phyloP scores from a whole-genome alignment of 2,113 vertebrate species.

The Apodemus speciosus region DNA sequence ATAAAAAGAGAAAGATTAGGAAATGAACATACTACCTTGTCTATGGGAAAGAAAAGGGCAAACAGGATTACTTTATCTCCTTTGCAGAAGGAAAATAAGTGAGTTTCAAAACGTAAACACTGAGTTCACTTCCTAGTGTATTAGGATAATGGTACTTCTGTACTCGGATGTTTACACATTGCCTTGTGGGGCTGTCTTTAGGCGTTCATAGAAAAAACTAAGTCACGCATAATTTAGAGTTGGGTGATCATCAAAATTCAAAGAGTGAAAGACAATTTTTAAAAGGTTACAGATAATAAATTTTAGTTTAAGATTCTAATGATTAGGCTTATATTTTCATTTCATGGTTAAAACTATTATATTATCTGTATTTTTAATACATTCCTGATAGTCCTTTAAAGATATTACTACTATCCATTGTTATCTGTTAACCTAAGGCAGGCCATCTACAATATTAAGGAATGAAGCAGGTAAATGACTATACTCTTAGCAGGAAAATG shows the following conservation, averaged over 20 bases:
- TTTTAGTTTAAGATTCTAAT: constrained; percentile 33
- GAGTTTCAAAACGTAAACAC: neutral
- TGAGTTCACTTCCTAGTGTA: neutral
- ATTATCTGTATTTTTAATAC: constrained; percentile 4
- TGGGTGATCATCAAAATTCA: neutral
- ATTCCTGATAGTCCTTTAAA: constrained; percentile 10
- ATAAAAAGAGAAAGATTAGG: neutral
- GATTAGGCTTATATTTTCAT: constrained; percentile 1
- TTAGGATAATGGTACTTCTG: neutral
- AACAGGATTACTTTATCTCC: neutral
- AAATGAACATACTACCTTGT: neutral
- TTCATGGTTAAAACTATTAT: neutral
- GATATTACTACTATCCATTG: neutral
- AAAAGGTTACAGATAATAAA: neutral
- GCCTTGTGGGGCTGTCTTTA: neutral
- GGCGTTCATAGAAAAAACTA: constrained; percentile 27
- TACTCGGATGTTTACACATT: neutral
- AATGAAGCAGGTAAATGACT: neutral
- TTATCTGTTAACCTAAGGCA: neutral
- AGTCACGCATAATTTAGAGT: neutral
- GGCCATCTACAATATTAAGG: neutral
- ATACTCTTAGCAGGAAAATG: constrained; percentile 1
- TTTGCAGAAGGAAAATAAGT: neutral
- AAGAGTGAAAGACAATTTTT: neutral
- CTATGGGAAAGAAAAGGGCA: neutral